Base-by-base conservation (phyloP, 1,140 invertebrate species). In the Eupeodes corollae region DNA sequence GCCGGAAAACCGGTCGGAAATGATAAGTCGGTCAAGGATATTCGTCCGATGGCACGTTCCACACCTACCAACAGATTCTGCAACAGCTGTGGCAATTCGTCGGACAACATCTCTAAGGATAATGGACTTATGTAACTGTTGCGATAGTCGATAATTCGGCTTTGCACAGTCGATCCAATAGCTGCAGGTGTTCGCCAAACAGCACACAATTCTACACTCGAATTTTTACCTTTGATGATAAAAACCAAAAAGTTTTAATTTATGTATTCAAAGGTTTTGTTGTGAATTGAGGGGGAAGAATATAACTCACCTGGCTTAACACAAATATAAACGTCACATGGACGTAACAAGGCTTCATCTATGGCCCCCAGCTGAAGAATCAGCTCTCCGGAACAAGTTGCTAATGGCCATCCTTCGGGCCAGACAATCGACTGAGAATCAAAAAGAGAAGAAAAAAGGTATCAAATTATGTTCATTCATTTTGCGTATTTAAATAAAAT, bases 41-140 rank as follows among this genome's bases (percentile, higher is more conserved):
- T 74, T 26, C 79, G 70, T 56, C 79, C 77, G 52, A 83, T 79
- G 49, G 76, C 78, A n/a, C 76, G 73, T 61, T 83, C 80, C 18
- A 82, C 77, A 42, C 76, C 77, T 16, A 82, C 75, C 35, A 83
- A 63, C 19, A 82, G 70, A 54, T 73, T 78, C 52, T 77, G 74
- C 46, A 82, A 71, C 47, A 80, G 69, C 47, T 75, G 73, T 15
- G 77, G 76, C 37, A 82, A 56, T 33, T 78, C 75, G 21, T 73
- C 69, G 45, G 47, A 49, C 43, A 56, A 47, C 55, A 56, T 52
- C 48, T 51, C 52, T 42, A 48, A 51, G 40, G 43, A 35, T 34
- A 52, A 35, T 40, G 46, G 31, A 35, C 47, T 49, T 19, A 54
- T 34, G 35, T 52, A 47, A 30, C 32, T 14, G 44, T 57, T 55